Evolutionary conservation across 2,113 vertebrate genomes (phyloP), one percentile per base, ranked within the genome.

Genomic region (Pollachius pollachius): DNA sequence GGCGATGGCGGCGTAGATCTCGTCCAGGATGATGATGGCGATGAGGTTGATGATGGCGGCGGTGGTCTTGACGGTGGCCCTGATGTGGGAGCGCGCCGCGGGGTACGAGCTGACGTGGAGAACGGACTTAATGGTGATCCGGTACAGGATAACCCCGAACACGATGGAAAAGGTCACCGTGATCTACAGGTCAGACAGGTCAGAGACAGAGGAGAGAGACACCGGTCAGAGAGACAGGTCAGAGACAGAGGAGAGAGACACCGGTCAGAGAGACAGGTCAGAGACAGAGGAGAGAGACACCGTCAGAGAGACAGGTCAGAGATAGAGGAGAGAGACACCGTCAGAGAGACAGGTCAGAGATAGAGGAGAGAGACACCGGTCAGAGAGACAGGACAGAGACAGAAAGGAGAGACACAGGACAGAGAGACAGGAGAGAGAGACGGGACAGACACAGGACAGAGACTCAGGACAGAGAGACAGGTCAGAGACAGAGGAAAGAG

Each of bases 11-110:
- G 88, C 96, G 0, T 99, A 99, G 11, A 99, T 91, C 82, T 99
- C 97, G 15, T 99, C 97, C 79, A 99, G 86, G 69, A 99, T 94
- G 86, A 99, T 97, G 87, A 99, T 99, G 79, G 97, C 88, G 21
- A 99, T 94, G 79, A 99, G 88, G 86, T 98, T 98, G 89, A 99
- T 97, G 80, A 99, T 93, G 74, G 98, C 97, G 0, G 94, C 96
- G 0, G 97, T 99, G 81, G 95, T 94, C 0, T 96, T 98, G 85
- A 99, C 96, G 0, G 95, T 98, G 71, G 96, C 95, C 15, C 97
- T 85, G 52, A 98, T 92, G 15, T 96, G 97, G 0, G 94, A 93
- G 1, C 93, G 90, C 12, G 94, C 94, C 0, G 90, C 91, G 0
- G 94, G 90, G 0, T 93, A 93, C 25, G 89, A 90, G 75, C 94